A percentile compares a stretch with the other conserved stretches of the same genome.
Conservation (phyloP, 2,113 vertebrate genomes). For the Spizaetus ornatus region DNA sequence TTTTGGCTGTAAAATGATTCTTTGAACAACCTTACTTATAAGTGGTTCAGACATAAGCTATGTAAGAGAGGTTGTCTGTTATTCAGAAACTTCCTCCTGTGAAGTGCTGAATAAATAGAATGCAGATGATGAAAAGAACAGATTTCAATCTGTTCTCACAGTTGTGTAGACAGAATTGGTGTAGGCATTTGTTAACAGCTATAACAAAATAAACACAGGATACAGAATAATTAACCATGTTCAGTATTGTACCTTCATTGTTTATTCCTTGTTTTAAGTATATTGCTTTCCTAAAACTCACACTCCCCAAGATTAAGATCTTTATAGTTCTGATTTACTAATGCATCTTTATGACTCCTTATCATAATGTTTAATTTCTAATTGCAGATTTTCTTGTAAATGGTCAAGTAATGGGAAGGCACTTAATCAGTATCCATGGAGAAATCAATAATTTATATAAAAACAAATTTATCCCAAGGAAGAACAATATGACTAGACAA, state of each 20-base stretch:
- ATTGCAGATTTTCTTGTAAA: background rate
- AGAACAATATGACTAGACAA: background rate
- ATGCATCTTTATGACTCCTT: background rate
- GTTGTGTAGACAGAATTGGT: background rate
- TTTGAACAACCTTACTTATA: background rate
- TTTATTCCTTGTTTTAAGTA: background rate
- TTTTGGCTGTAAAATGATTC: background rate
- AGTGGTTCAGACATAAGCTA: background rate
- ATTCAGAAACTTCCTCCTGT: background rate
- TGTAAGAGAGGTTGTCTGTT: background rate
- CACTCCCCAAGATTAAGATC: background rate
- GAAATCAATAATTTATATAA: background rate
- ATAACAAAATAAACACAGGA: background rate
- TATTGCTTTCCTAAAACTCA: background rate
- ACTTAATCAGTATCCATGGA: background rate
- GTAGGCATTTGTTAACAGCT: background rate
- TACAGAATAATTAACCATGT: background rate
- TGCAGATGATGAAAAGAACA: background rate
- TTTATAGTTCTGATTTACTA: background rate
- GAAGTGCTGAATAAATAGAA: background rate
- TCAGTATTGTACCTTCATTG: background rate
- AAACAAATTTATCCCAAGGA: background rate
- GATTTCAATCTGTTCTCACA: background rate
- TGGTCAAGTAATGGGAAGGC: background rate
- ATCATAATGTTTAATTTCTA: background rate